These are phyloP conservation scores for Cacatua alba DNA, from an alignment of 2,113 vertebrate genomes.

Conservation along the genomic window DNA sequence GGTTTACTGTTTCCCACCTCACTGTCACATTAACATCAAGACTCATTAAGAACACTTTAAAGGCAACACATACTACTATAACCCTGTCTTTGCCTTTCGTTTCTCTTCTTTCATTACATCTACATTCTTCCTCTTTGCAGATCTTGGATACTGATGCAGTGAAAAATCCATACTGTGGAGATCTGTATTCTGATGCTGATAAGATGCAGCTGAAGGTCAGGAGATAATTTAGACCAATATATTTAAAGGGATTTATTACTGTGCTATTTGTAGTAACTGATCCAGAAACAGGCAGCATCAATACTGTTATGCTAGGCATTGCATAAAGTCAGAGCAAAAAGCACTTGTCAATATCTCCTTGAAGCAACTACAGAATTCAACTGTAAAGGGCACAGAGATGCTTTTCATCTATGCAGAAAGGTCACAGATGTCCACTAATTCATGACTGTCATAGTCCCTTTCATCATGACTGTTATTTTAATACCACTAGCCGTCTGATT, in stretches of 20 bases:
- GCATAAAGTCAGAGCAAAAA: neutral
- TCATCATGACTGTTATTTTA: neutral
- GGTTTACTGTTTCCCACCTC: neutral
- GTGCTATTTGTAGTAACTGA: constrained; percentile 24
- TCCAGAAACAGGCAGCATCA: constrained; percentile 8
- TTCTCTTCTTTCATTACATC: neutral
- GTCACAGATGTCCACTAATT: neutral
- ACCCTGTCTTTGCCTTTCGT: neutral
- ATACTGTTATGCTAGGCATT: neutral
- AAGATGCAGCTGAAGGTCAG: constrained; percentile 34
- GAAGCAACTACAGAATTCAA: neutral
- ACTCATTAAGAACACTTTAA: neutral
- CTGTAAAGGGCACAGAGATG: neutral
- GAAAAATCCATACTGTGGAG: neutral
- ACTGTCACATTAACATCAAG: neutral
- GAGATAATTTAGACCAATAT: constrained; percentile 15
- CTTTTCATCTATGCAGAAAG: neutral
- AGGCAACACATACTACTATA: neutral
- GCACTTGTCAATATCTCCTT: neutral
- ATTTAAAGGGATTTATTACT: constrained; percentile 35
- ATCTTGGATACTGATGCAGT: neutral
- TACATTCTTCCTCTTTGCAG: neutral
- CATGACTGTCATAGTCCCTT: neutral
- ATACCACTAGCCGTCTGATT: neutral
- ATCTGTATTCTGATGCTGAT: neutral